These are phyloP conservation scores for Sisyra terminalis DNA, from an alignment of 2,888 invertebrate genomes.

Conservation along the genomic window DNA sequence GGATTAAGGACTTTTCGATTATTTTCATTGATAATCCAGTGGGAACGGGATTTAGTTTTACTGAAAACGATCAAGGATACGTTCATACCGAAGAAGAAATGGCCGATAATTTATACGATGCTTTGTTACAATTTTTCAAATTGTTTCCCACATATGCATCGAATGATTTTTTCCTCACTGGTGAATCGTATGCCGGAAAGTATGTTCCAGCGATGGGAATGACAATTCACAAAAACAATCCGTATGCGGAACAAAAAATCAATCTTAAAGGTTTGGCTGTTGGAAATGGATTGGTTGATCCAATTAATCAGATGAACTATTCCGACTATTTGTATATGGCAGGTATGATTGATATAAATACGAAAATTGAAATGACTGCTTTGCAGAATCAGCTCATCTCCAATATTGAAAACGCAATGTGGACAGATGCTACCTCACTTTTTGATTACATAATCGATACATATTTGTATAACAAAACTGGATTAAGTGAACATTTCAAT, in stretches of 20 bases:
- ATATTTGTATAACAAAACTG: slow-evolving; percentile 55
- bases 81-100: slow-evolving; percentile 65
- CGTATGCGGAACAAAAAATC: slow-evolving; percentile 41
- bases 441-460: slow-evolving; percentile 58
- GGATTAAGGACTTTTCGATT: slow-evolving; percentile 63
- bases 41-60: slow-evolving; percentile 84
- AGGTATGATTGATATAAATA: slow-evolving; percentile 50
- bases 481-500: slow-evolving; percentile 61
- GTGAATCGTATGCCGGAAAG: slow-evolving; percentile 80
- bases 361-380: slow-evolving; percentile 37
- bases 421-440: slow-evolving; percentile 48
- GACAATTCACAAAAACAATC: slow-evolving; percentile 49
- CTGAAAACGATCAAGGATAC: slow-evolving; percentile 57
- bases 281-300: slow-evolving; percentile 69
- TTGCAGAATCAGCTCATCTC: slow-evolving; percentile 39
- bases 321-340: slow-evolving; percentile 66
- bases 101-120: slow-evolving; percentile 60
- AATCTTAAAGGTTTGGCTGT: slow-evolving; percentile 56
- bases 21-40: slow-evolving; percentile 89
- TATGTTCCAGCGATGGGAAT: slow-evolving; percentile 62
- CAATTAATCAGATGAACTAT: slow-evolving; percentile 58
- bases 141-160: slow-evolving; percentile 59
- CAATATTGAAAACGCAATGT: slow-evolving; percentile 45
- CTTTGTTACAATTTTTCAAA: slow-evolving; percentile 65
- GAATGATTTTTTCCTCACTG: slow-evolving; percentile 72